phyloP scores from a whole-genome alignment of 2,888 invertebrate species.

The Gryllus longicercus region DNA sequence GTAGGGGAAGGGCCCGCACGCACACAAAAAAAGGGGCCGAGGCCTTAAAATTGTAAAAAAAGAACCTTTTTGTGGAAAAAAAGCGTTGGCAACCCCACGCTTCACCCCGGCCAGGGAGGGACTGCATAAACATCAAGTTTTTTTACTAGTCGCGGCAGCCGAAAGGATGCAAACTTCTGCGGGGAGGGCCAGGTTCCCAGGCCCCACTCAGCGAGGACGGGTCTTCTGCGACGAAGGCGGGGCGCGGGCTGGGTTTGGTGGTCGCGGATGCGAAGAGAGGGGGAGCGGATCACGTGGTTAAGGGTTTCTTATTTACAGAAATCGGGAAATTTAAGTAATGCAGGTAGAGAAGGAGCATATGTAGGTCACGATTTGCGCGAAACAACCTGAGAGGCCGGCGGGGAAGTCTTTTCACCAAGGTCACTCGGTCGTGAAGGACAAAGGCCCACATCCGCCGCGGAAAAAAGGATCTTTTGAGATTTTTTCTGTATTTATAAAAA shows the following conservation, averaged over 20 bases:
- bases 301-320: constrained; percentile 8
- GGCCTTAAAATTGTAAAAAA: neutral
- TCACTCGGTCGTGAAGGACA: constrained; percentile 3
- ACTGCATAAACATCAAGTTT: neutral
- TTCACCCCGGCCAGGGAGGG: neutral
- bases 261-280: neutral
- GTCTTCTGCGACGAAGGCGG: neutral
- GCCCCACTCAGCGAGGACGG: neutral
- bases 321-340: neutral
- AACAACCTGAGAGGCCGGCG: neutral
- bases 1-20: neutral
- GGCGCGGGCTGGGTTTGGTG: neutral
- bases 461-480: neutral
- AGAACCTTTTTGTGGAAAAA: neutral
- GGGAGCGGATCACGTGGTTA: neutral
- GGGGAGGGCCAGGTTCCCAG: neutral
- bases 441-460: neutral
- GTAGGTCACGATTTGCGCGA: constrained; percentile 9
- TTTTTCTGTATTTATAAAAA: constrained; percentile 8
- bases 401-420: neutral
- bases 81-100: neutral
- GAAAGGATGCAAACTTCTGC: neutral
- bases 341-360: neutral
- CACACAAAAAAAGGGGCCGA: neutral
- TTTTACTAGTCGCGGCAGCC: neutral